Base-by-base conservation (phyloP, 2,113 vertebrate species). In the Uropsilus gracilis region DNA sequence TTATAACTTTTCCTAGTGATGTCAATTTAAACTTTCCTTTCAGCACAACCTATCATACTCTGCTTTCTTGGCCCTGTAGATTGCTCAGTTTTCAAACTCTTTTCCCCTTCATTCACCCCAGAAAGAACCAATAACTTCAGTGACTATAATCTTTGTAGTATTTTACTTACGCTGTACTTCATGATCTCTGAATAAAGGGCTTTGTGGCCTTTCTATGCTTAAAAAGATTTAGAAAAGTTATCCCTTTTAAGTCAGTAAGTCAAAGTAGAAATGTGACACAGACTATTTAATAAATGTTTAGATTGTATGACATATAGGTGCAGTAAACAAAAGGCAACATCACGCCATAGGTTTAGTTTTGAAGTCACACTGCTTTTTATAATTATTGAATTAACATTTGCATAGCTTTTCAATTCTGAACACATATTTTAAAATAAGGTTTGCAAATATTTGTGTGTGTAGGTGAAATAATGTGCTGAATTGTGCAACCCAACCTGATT, bases 81-180 rank as follows among this genome's bases (percentile, higher is more conserved):
- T 44, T 50, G 1, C 48, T 32, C 63, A 6, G 69, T 46, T 55
- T 86, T 64, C 42, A 86, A 17, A 55, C n/a, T 59, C 13, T 77
- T 3, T 20, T 42, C 39, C 42, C 16, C 24, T 10, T 64, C 13
- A 6, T 44, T 59, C 22, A 22, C 6, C 32, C 57, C 24, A 6
- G 39, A 57, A 76, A 77, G 64, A 66, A 91, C 37, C 71, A 75
- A 46, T 34, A 24, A 10, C 20, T 75, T 22, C 0, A 48, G 9
- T 1, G 11, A 90, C 11, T 57, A 50, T 44, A 50, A 39, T 37
- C 64, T 85, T 90, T 90, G 69, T 76, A 57, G 71, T 66, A 16
- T 92, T 94, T 87, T 44, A 92, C 34, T 82, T 90, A 87, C 75
- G 2, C 34, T 34, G 72, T 17, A 68, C 46, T 77, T 91, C 37